phyloP scores from a whole-genome alignment of 2,888 invertebrate species.

The Perizoma affinitatum region DNA sequence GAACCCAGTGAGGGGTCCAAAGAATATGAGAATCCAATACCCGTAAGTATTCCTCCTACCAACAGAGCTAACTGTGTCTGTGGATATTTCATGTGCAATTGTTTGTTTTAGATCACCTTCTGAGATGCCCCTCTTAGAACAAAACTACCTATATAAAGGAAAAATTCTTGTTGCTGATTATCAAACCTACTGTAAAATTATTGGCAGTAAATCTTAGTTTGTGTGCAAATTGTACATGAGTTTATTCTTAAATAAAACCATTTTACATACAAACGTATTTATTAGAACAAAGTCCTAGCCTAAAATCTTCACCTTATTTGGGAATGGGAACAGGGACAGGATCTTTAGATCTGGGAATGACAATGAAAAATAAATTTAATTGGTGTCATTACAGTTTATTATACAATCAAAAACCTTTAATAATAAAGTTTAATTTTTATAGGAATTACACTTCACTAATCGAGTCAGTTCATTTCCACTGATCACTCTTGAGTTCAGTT shows the following conservation, averaged over 20 bases:
- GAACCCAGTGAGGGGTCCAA: conserved; percentile 88
- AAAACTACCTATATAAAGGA: conserved; percentile 70
- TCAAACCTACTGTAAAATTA: conserved; percentile 75
- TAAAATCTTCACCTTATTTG: conserved; percentile 10
- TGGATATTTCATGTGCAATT: neutral
- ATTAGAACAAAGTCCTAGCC: neutral
- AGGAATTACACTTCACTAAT: conserved; percentile 62
- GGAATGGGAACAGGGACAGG: conserved; percentile 63
- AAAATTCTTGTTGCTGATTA: conserved; percentile 77
- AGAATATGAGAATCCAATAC: conserved; percentile 71
- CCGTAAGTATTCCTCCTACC: conserved; percentile 60
- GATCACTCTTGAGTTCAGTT: conserved; percentile 70
- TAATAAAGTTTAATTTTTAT: conserved; percentile 55
- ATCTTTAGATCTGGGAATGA: conserved; percentile 75
- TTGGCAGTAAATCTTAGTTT: conserved; percentile 45
- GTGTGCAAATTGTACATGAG: neutral
- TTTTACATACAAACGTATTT: conserved; percentile 12
- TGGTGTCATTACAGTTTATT: conserved; percentile 64
- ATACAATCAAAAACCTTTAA: conserved; percentile 46
- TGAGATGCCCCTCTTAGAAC: conserved; percentile 65
- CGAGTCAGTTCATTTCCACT: conserved; percentile 57
- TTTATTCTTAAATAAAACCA: conserved; percentile 9
- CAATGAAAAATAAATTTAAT: conserved; percentile 55
- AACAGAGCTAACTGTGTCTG: too few species aligned
- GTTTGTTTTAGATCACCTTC: conserved; percentile 58